Evolutionary conservation across 2,797 vertebrate species (phyloP).

Genomic region (Microcaecilia unicolor): DNA sequence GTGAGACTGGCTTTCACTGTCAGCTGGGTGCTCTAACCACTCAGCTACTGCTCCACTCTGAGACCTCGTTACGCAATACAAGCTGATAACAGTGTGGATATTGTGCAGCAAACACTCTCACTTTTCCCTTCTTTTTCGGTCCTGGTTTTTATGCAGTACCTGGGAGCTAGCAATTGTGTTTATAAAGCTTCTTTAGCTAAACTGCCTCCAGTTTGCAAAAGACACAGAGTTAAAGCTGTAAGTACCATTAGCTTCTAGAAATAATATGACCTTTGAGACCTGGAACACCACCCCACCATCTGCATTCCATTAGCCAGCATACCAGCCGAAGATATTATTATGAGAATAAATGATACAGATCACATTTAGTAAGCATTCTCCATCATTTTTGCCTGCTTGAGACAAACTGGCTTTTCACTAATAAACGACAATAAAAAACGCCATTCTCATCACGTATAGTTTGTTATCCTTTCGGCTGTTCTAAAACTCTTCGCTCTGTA

Average conservation of each 20-base stretch:
- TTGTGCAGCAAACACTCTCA: no score
- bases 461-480: background rate
- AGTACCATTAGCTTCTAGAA: slow-evolving; percentile 18
- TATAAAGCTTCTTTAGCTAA: background rate
- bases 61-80: no score
- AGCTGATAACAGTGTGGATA: no score
- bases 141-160: background rate
- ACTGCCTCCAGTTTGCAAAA: background rate
- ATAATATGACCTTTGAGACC: slow-evolving; percentile 26
- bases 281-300: slow-evolving; percentile 15
- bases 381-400: slow-evolving; percentile 5
- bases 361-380: slow-evolving; percentile 4
- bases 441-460: background rate
- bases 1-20: no score
- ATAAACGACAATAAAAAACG: background rate
- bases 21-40: no score
- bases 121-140: background rate
- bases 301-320: slow-evolving; percentile 11
- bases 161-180: background rate
- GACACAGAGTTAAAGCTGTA: background rate
- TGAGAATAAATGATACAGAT: slow-evolving; percentile 13
- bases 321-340: slow-evolving; percentile 10
- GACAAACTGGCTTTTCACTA: slow-evolving; percentile 3
- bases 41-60: no score
- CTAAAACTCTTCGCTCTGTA: no score